Evolutionary conservation across 1,140 invertebrate genomes (phyloP), one percentile per base, ranked within the genome.

Genomic region (Bombus sylvicola): DNA sequence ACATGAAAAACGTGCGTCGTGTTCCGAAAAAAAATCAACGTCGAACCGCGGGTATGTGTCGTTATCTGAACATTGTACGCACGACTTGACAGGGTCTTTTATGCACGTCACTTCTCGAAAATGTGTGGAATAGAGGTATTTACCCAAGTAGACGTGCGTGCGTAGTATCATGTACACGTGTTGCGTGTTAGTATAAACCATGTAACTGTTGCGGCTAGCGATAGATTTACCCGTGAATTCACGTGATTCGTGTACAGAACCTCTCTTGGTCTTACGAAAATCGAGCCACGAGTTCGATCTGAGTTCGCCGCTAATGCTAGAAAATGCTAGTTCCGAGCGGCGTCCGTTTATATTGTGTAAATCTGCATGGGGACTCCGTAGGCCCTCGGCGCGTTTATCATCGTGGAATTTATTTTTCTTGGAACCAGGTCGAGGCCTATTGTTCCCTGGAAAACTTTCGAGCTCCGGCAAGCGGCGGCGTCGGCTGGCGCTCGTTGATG

Each of bases 311-410:
- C n/a, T 78, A 87, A 84, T 64, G 76, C 62, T 62, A 41, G 85
- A 81, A 90, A 90, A 84, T 87, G 87, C 73, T 74, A 57, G 87
- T 85, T 74, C 73, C 47, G 75, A 57, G 64, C 76, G 69, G 28
- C 31, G 57, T 22, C 41, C 72, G 64, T 86, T 68, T 64, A n/a
- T 62, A 79, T 75, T 79, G 68, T 87, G 68, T 87, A 86, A 87
- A 90, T 89, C 87, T 83, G 34, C 72, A 79, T 87, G 76, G 84
- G 59, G 71, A 71, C 80, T 89, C 84, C 80, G 62, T 18, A 68
- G 31, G 74, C 15, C 71, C 74, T 81, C 71, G 81, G 66, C 89
- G 62, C 41, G 41, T 66, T 89, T 87, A 89, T 83, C 85, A 78
- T 72, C 80, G 81, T 80, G 77, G 72, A 90, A 90, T 89, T 84